Evolutionary conservation across 2,113 vertebrate species (phyloP).

Genomic region (Eonycteris spelaea): DNA sequence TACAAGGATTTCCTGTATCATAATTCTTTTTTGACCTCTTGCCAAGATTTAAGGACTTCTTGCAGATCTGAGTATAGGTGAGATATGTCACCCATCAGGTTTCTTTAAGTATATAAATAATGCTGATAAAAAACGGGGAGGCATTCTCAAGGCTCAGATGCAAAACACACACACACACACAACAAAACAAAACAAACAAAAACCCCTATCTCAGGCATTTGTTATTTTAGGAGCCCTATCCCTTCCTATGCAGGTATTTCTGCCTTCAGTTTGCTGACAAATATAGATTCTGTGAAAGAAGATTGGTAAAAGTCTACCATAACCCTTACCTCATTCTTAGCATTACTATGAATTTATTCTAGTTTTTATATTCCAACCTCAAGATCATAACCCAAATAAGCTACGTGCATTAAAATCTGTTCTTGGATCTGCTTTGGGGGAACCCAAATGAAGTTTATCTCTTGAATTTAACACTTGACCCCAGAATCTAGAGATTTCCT

Average conservation of each 20-base stretch:
- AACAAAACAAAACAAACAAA: too few species aligned
- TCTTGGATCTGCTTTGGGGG: neutral
- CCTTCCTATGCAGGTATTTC: neutral
- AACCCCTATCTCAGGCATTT: neutral
- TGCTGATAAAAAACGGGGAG: neutral
- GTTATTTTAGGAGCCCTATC: neutral
- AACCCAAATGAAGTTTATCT: neutral
- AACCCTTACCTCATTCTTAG: neutral
- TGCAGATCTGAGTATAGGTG: neutral
- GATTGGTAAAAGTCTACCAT: neutral
- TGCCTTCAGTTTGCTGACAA: neutral
- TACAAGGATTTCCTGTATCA: neutral
- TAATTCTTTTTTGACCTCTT: neutral
- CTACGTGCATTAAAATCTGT: neutral
- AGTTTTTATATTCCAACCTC: neutral
- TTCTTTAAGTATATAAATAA: neutral
- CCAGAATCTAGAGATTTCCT: neutral
- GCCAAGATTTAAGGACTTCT: neutral
- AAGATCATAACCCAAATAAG: neutral
- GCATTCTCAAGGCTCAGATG: neutral
- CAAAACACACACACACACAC: too few species aligned
- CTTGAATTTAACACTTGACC: neutral
- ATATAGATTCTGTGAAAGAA: neutral
- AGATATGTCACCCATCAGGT: neutral
- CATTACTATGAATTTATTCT: neutral